A percentile compares a stretch with the other conserved stretches of the same genome.
phyloP scores from a whole-genome alignment of 2,113 vertebrate genomes.

The Thalassarche chlororhynchos region DNA sequence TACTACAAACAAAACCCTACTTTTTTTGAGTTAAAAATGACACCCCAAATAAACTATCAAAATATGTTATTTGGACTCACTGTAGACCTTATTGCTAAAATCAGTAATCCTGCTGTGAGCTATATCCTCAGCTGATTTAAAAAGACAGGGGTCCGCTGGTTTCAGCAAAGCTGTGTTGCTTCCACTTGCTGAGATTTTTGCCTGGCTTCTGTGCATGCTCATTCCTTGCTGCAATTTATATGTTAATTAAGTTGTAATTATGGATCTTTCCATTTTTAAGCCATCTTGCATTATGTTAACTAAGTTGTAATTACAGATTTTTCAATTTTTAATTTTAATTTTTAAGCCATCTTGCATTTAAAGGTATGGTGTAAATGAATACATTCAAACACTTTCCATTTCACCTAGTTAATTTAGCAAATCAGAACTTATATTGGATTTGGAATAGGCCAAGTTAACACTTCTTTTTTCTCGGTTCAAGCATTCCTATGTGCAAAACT shows the following conservation, averaged over 20 bases:
- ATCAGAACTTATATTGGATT: background rate
- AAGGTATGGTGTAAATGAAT: background rate
- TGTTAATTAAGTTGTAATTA: background rate
- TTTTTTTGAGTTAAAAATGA: background rate
- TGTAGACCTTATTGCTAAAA: background rate
- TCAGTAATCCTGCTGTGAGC: background rate
- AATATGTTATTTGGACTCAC: background rate
- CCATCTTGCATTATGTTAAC: background rate
- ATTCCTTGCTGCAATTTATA: background rate
- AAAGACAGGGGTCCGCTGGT: background rate
- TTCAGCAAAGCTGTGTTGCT: background rate
- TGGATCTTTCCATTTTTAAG: background rate
- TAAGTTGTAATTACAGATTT: background rate
- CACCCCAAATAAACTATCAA: background rate
- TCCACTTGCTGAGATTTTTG: background rate
- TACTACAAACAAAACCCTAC: background rate
- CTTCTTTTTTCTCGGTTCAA: background rate
- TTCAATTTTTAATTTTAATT: background rate
- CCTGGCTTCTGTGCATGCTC: background rate
- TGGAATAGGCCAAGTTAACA: background rate
- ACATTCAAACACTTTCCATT: background rate
- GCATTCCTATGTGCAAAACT: background rate
- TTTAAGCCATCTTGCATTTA: background rate
- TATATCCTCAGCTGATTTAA: background rate
- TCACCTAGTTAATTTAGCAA: background rate